Percentiles rank a stretch among this genome's conserved stretches.
phyloP scores from a whole-genome alignment of 2,797 vertebrate genomes.

The Myotis pilosus region DNA sequence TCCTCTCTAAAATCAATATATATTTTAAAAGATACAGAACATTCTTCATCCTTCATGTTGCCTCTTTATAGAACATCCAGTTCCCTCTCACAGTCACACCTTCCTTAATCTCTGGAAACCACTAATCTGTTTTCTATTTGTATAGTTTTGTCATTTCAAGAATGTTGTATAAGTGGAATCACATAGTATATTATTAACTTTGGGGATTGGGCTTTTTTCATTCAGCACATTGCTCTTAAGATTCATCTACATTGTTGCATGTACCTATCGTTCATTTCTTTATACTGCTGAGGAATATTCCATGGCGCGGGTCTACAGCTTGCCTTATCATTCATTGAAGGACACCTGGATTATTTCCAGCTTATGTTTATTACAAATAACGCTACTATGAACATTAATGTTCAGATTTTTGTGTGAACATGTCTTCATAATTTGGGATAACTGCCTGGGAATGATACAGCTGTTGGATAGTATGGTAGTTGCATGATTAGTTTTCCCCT shows the following conservation, averaged over 20 bases:
- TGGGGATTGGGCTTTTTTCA: background rate
- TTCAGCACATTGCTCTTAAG: background rate
- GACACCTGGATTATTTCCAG: background rate
- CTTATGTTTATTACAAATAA: background rate
- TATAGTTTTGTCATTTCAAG: background rate
- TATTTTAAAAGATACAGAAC: background rate
- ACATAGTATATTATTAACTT: background rate
- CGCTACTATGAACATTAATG: background rate
- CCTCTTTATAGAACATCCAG: background rate
- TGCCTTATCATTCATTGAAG: background rate
- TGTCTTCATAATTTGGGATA: background rate
- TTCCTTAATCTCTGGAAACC: background rate
- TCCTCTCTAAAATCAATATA: too few species aligned
- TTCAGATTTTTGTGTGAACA: background rate
- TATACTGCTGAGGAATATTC: background rate
- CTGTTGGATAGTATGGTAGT: background rate
- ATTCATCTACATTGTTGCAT: background rate
- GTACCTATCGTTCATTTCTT: background rate
- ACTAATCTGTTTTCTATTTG: background rate
- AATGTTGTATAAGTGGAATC: background rate
- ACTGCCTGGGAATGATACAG: background rate
- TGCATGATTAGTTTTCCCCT: background rate
- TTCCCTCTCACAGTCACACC: background rate
- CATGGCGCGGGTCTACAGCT: background rate
- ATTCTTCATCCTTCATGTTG: background rate